Evolutionary conservation across 2,113 vertebrate genomes (phyloP).

Genomic region (Felis catus): DNA sequence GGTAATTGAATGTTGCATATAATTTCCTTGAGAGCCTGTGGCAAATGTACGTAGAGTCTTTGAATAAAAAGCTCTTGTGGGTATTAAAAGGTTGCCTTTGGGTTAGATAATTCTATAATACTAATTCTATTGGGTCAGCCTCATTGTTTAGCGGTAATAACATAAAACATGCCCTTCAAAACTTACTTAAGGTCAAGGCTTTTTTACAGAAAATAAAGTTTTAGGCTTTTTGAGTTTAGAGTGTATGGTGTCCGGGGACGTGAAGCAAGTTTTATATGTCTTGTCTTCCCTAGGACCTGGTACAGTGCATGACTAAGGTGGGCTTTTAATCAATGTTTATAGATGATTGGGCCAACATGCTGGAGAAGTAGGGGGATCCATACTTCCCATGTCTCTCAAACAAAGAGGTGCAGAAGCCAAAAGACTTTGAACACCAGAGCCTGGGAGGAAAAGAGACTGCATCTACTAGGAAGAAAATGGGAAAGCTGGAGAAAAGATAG

Average conservation of each 20-base stretch:
- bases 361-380: too few species aligned
- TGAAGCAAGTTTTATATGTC: neutral
- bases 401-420: too few species aligned
- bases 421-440: too few species aligned
- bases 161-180: neutral
- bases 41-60: neutral
- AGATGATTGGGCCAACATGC: neutral
- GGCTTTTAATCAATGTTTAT: neutral
- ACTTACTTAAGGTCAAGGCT: neutral
- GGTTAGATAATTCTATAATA: neutral
- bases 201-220: neutral
- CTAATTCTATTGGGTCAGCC: neutral
- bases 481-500: too few species aligned
- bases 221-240: neutral
- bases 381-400: too few species aligned
- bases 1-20: constrained; percentile 18
- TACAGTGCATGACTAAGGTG: neutral
- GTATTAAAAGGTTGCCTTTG: neutral
- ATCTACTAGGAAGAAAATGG: too few species aligned
- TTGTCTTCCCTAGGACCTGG: neutral
- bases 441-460: too few species aligned
- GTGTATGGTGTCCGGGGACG: neutral
- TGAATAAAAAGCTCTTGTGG: neutral
- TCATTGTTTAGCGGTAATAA: neutral
- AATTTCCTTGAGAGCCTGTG: neutral